These are phyloP conservation scores for Lepisosteus oculatus DNA, from an alignment of 2,113 vertebrate species.

Conservation along the genomic window DNA sequence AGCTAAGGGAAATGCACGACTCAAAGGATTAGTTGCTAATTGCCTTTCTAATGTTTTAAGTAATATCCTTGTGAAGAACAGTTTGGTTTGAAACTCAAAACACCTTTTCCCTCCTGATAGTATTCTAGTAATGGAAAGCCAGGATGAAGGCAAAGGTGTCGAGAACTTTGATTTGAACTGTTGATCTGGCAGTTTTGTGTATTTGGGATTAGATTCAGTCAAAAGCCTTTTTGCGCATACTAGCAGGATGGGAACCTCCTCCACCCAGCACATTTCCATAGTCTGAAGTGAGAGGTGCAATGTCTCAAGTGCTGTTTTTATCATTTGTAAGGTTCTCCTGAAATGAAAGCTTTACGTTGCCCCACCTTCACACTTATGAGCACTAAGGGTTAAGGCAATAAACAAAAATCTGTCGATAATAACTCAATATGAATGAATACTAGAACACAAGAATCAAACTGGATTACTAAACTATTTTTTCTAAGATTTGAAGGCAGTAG, in stretches of 20 bases:
- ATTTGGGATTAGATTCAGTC: conserved; percentile 70
- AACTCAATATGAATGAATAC: too few species aligned
- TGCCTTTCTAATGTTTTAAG: conserved; percentile 22
- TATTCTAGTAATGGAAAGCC: conserved; percentile 7
- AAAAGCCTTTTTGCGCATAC: conserved; percentile 61
- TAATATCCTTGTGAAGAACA: conserved; percentile 20
- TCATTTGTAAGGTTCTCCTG: too few species aligned
- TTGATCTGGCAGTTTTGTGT: conserved; percentile 75
- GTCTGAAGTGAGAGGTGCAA: not conserved
- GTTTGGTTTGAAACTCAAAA: conserved; percentile 6
- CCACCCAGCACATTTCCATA: not conserved
- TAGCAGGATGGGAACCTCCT: conserved; percentile 56
- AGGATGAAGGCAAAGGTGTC: conserved; percentile 44
- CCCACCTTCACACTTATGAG: too few species aligned
- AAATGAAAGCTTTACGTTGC: too few species aligned
- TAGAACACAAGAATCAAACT: too few species aligned
- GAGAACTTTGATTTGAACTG: conserved; percentile 48
- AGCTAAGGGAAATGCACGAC: conserved; percentile 8
- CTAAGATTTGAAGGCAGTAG: too few species aligned
- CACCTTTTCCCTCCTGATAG: not conserved
- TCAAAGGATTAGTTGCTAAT: conserved; percentile 26
- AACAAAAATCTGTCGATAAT: too few species aligned
- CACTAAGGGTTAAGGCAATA: too few species aligned
- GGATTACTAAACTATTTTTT: too few species aligned
- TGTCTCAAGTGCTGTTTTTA: too few species aligned